Evolutionary conservation across 1,140 invertebrate species (phyloP).

Genomic region (Zelostemma sp.): DNA sequence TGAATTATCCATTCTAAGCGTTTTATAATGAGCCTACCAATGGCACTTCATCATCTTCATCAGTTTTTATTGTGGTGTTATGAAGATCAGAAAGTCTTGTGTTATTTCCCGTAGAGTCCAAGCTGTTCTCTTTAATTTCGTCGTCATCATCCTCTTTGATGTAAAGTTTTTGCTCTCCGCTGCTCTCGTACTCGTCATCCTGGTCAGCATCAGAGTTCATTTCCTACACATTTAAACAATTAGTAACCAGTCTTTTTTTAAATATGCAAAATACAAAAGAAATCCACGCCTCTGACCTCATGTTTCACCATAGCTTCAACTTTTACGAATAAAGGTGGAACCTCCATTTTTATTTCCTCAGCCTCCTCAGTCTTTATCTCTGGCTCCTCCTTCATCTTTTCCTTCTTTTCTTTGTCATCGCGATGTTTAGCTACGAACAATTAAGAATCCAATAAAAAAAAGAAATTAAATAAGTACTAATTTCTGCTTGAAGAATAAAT

Average conservation of each 20-base stretch:
- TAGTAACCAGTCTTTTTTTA: conserved; percentile 7
- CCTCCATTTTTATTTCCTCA: conserved; percentile 46
- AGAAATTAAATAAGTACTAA: conserved; percentile 1
- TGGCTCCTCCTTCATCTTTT: conserved; percentile 58
- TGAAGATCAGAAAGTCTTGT: conserved; percentile 67
- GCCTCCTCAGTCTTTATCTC: conserved; percentile 54
- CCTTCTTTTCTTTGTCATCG: conserved; percentile 63
- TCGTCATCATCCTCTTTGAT: conserved; percentile 68
- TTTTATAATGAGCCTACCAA: conserved; percentile 70
- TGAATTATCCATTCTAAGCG: background rate
- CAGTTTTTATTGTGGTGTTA: conserved; percentile 66
- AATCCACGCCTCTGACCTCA: conserved; percentile 59
- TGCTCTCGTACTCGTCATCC: conserved; percentile 68
- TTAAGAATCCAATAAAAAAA: conserved; percentile 10
- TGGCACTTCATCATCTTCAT: conserved; percentile 83
- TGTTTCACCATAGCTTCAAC: conserved; percentile 31
- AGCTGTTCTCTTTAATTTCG: conserved; percentile 53
- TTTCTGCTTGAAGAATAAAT: conserved; percentile 1
- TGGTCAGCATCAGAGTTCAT: conserved; percentile 58
- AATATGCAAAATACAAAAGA: conserved; percentile 14
- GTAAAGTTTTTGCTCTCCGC: conserved; percentile 62
- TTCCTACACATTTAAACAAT: conserved; percentile 48
- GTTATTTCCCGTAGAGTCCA: conserved; percentile 62
- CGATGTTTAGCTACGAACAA: conserved; percentile 58
- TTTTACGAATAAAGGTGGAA: conserved; percentile 22